Percentiles rank a stretch among this genome's conserved stretches.
These are phyloP conservation scores for Cryptotermes secundus DNA, from an alignment of 1,140 invertebrate species.

Conservation along the genomic window DNA sequence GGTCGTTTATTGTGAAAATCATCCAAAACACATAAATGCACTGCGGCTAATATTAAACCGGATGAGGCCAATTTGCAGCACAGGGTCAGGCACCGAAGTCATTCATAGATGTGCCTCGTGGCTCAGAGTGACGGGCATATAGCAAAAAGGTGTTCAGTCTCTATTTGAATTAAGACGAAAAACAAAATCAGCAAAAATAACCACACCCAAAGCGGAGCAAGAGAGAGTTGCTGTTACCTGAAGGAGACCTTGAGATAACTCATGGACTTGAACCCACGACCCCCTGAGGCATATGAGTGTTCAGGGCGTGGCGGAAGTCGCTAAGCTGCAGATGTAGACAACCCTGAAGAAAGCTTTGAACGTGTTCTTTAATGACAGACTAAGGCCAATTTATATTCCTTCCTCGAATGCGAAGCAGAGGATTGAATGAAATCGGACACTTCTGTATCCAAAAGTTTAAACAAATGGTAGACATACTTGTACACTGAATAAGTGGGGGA, in stretches of 20 bases:
- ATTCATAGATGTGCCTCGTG: no score
- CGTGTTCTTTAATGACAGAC: not conserved
- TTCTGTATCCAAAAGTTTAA: not conserved
- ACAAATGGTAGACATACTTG: not conserved
- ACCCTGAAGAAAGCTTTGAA: not conserved
- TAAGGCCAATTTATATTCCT: not conserved
- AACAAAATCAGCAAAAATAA: no score
- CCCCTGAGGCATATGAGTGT: not conserved
- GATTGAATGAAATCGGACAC: not conserved
- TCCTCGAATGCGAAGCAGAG: not conserved
- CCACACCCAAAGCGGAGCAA: not conserved
- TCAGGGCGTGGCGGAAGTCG: constrained; percentile 5
- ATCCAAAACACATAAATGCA: no score
- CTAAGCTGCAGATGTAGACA: not conserved
- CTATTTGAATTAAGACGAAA: no score
- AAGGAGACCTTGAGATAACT: not conserved
- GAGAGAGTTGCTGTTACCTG: not conserved
- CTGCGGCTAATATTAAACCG: no score
- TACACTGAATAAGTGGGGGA: not conserved
- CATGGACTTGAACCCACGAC: constrained; percentile 6
- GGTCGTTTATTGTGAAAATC: no score
- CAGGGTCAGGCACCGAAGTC: no score
- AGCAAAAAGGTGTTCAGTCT: no score
- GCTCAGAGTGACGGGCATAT: no score
- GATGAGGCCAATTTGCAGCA: no score